These are phyloP conservation scores for Australoheros scitulus DNA, from an alignment of 2,113 vertebrate genomes.

Conservation along the genomic window DNA sequence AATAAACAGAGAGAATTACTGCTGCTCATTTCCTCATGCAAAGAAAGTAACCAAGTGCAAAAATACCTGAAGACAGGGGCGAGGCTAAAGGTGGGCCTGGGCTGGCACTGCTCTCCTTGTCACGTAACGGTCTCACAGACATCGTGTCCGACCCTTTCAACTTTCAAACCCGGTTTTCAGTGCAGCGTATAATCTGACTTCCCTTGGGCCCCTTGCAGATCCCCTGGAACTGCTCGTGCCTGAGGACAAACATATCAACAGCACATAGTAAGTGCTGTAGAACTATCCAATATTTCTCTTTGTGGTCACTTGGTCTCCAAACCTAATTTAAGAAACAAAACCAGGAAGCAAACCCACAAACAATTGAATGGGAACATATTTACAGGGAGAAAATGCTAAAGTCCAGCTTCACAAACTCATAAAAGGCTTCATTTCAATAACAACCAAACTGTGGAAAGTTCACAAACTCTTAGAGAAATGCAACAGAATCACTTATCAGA, in stretches of 20 bases:
- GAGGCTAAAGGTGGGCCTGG: too few species aligned
- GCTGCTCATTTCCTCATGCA: too few species aligned
- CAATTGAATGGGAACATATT: not conserved
- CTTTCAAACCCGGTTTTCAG: not conserved
- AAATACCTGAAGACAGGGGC: too few species aligned
- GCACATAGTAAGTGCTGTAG: not conserved
- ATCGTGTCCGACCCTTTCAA: too few species aligned
- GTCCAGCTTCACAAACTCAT: slow-evolving; percentile 2
- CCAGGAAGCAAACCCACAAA: not conserved
- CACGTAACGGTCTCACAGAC: too few species aligned
- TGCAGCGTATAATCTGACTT: not conserved
- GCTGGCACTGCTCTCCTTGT: too few species aligned
- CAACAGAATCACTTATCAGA: not conserved
- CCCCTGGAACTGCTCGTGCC: not conserved
- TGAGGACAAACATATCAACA: not conserved
- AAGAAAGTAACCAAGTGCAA: too few species aligned
- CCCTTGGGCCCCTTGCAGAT: not conserved
- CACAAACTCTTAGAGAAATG: not conserved
- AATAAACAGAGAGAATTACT: too few species aligned
- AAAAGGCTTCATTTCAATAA: slow-evolving; percentile 3
- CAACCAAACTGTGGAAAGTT: not conserved
- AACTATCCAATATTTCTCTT: not conserved
- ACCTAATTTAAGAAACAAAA: not conserved
- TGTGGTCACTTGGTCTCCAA: slow-evolving; percentile 16
- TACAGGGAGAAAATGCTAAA: slow-evolving; percentile 8